Conservation (phyloP, 1,140 invertebrate genomes). For the Sinonovacula constricta region DNA sequence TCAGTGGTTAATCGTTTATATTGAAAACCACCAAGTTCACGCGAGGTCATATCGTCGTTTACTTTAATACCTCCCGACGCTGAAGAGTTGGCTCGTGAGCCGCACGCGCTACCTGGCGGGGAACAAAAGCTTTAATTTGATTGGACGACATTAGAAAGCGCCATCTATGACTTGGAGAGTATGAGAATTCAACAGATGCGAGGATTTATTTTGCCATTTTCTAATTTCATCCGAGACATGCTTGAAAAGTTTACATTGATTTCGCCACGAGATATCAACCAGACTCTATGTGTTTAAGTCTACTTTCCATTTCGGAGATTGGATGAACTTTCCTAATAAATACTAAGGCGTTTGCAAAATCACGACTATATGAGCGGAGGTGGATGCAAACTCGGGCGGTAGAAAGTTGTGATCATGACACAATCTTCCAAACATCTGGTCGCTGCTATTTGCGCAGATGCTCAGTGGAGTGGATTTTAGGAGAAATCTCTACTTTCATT, state of each 20-base stretch:
- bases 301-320: neutral
- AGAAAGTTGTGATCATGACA: neutral
- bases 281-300: neutral
- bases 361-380: too few relatives aligned
- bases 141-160: slow-evolving; percentile 19
- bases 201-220: slow-evolving; percentile 20
- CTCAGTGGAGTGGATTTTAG: neutral
- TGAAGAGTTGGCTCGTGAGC: slow-evolving; percentile 10
- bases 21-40: too few relatives aligned
- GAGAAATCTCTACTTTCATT: neutral
- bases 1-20: neutral
- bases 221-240: neutral
- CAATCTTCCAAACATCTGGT: neutral
- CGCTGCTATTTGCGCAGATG: neutral
- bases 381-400: neutral
- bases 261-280: neutral
- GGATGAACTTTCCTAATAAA: too few relatives aligned
- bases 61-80: neutral
- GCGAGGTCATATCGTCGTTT: too few relatives aligned
- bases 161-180: too few relatives aligned
- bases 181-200: slow-evolving; percentile 42
- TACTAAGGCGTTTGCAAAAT: too few relatives aligned
- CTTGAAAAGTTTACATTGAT: neutral
- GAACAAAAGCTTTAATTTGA: slow-evolving; percentile 32
- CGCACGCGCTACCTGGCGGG: slow-evolving; percentile 43